Percentiles rank a stretch among this genome's conserved stretches.
These are phyloP conservation scores for Microchirus variegatus DNA, from an alignment of 2,797 vertebrate genomes.

Conservation along the genomic window DNA sequence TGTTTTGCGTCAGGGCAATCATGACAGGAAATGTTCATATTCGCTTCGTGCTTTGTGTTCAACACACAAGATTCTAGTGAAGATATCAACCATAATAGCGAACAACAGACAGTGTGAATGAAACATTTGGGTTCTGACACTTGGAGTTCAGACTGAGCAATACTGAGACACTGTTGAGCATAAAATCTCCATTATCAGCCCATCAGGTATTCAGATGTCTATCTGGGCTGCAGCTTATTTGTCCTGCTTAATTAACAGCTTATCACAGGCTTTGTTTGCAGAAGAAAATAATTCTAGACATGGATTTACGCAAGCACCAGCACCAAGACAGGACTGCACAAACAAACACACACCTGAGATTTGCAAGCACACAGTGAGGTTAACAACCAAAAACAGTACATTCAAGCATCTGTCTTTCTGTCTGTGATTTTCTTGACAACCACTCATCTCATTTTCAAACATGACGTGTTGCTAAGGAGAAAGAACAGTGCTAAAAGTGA, in stretches of 20 bases:
- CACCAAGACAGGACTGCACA: background rate
- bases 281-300: slow-evolving; percentile 46
- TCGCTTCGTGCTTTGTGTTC: no score
- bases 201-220: slow-evolving; percentile 54
- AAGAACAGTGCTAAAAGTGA: background rate
- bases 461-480: background rate
- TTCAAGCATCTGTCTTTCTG: background rate
- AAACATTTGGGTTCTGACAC: slow-evolving; percentile 35
- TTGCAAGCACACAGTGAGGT: background rate
- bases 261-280: slow-evolving; percentile 57
- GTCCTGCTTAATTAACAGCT: slow-evolving; percentile 70
- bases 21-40: no score
- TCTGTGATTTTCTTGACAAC: background rate
- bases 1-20: no score
- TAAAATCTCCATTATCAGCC: slow-evolving; percentile 23
- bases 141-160: slow-evolving; percentile 26
- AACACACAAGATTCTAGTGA: slow-evolving; percentile 34
- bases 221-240: slow-evolving; percentile 56
- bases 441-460: background rate
- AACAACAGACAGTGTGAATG: slow-evolving; percentile 39
- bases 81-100: slow-evolving; percentile 28
- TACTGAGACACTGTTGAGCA: slow-evolving; percentile 35
- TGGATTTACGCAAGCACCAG: slow-evolving; percentile 46
- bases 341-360: background rate
- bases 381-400: no score